Evolutionary conservation across 2,113 vertebrate genomes (phyloP).

Genomic region (Meles meles): DNA sequence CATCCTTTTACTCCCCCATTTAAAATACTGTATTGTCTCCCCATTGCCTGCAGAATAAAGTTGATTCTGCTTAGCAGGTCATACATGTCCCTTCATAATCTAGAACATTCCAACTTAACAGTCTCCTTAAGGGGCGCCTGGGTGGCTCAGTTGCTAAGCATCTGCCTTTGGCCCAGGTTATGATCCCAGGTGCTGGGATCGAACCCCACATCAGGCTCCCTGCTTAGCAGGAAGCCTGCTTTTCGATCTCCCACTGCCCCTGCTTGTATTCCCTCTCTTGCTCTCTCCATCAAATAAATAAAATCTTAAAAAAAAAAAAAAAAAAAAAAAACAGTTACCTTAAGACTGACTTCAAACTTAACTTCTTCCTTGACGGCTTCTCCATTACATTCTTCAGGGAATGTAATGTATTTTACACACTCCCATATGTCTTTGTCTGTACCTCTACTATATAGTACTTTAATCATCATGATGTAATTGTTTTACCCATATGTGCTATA

Average conservation of each 20-base stretch:
- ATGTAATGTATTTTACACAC: not conserved
- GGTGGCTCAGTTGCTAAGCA: too few species aligned
- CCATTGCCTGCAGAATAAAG: not conserved
- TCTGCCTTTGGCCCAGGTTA: too few species aligned
- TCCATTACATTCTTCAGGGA: not conserved
- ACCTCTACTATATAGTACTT: not conserved
- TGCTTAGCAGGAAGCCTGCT: too few species aligned
- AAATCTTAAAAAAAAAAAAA: too few species aligned
- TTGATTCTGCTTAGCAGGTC: not conserved
- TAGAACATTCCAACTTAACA: not conserved
- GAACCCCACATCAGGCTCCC: too few species aligned
- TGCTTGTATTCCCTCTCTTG: too few species aligned
- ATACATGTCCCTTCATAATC: not conserved
- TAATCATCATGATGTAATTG: not conserved
- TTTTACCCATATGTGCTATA: not conserved
- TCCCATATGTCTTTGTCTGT: not conserved
- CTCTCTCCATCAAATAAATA: too few species aligned
- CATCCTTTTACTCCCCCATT: not conserved
- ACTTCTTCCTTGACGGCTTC: not conserved
- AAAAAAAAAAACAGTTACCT: not conserved
- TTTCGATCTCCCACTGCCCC: too few species aligned
- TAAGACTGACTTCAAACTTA: not conserved
- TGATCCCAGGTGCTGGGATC: too few species aligned
- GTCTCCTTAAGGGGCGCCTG: not conserved
- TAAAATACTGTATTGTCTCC: not conserved